A percentile compares a stretch with the other conserved stretches of the same genome.
phyloP scores from a whole-genome alignment of 2,113 vertebrate genomes.

The Petaurus breviceps region DNA sequence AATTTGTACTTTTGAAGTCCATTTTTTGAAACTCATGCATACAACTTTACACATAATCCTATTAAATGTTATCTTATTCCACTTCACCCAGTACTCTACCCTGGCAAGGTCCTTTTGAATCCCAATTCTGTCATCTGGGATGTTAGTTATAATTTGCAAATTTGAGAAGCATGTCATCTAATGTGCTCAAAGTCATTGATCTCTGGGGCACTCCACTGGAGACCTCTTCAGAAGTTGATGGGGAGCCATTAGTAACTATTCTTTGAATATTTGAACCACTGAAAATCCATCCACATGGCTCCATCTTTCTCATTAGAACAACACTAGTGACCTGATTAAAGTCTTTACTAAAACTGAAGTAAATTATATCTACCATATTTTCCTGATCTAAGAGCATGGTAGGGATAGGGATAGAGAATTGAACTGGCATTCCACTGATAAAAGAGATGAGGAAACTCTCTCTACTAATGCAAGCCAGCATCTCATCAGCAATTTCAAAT shows the following conservation, averaged over 20 bases:
- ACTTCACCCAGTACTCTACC: neutral
- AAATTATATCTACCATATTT: neutral
- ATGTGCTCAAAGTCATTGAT: neutral
- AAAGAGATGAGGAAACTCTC: neutral
- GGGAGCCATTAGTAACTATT: neutral
- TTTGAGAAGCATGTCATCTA: neutral
- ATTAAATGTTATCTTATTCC: neutral
- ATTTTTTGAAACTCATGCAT: neutral
- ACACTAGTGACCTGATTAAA: neutral
- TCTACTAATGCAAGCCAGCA: neutral
- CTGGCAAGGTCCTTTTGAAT: neutral
- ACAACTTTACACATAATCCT: neutral
- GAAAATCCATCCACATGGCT: neutral
- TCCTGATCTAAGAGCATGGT: neutral
- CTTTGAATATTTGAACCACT: neutral
- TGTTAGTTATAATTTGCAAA: neutral
- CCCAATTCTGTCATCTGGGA: neutral
- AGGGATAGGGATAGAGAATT: neutral
- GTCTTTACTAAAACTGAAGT: neutral
- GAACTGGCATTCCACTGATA: neutral
- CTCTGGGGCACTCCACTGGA: neutral
- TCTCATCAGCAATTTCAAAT: neutral
- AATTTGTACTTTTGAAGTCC: neutral
- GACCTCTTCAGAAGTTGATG: neutral
- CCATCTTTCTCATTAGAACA: neutral